These are phyloP conservation scores for Branchinecta lindahli DNA, from an alignment of 1,140 invertebrate species.

Conservation along the genomic window DNA sequence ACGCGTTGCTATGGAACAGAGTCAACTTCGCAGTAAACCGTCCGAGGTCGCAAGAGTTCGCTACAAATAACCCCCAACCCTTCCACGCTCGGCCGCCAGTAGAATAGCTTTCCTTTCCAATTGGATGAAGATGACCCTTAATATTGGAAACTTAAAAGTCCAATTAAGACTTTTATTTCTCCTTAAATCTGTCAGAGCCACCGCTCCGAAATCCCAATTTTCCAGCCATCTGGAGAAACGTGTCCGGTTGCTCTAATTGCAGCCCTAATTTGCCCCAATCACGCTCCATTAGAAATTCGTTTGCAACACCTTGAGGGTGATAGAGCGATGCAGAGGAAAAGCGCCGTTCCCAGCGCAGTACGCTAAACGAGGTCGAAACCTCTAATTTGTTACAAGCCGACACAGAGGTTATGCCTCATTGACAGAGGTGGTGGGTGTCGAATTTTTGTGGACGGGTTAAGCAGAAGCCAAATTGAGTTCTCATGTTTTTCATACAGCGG, in stretches of 20 bases:
- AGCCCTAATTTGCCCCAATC: not conserved
- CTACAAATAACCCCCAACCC: no score
- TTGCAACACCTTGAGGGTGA: not conserved
- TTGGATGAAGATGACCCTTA: no score
- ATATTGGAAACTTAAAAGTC: not conserved
- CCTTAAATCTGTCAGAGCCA: conserved; percentile 7
- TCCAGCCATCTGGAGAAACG: not conserved
- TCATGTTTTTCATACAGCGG: not conserved
- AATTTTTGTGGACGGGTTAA: conserved; percentile 3
- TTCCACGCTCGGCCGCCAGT: no score
- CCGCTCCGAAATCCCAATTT: not conserved
- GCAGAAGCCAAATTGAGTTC: conserved; percentile 10
- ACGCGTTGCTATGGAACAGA: no score
- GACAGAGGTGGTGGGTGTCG: not conserved
- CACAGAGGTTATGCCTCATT: conserved; percentile 10
- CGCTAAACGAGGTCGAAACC: not conserved
- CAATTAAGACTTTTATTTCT: not conserved
- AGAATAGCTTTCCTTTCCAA: no score
- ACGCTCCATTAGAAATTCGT: conserved; percentile 9
- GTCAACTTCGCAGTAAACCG: no score
- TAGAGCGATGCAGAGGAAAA: not conserved
- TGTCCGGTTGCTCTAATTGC: conserved; percentile 10
- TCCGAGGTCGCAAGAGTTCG: no score
- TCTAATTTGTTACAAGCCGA: conserved; percentile 6
- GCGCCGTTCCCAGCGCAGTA: not conserved